Conservation (phyloP, 1,140 invertebrate genomes). For the Leptopilina boulardi region DNA sequence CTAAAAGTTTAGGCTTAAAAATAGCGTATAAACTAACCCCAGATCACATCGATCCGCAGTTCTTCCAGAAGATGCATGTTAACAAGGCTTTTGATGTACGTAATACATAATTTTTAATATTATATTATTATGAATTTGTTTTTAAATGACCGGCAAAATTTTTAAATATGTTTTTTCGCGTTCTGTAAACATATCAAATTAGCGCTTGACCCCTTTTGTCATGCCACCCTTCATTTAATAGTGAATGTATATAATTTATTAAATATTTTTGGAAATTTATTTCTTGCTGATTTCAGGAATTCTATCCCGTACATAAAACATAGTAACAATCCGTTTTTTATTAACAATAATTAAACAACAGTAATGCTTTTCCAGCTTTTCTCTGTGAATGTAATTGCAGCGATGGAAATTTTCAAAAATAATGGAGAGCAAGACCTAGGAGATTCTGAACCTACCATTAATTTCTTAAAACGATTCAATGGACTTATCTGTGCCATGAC, state of each 20-base stretch:
- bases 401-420: slow-evolving; percentile 35
- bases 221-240: too few species aligned
- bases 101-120: too few species aligned
- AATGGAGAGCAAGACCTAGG: slow-evolving; percentile 7
- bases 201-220: too few species aligned
- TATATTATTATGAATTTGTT: too few species aligned
- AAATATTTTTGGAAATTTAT: too few species aligned
- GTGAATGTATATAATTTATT: too few species aligned
- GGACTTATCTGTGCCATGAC: slow-evolving; percentile 36
- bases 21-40: slow-evolving; percentile 21
- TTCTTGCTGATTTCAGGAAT: background rate
- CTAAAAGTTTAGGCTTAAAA: slow-evolving; percentile 3
- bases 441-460: slow-evolving; percentile 33
- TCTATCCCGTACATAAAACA: background rate
- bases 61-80: too few species aligned
- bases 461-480: slow-evolving; percentile 35
- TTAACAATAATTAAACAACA: background rate
- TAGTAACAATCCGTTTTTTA: background rate
- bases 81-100: too few species aligned
- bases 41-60: slow-evolving; percentile 20
- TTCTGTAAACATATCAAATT: too few species aligned
- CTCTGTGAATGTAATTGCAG: slow-evolving; percentile 27
- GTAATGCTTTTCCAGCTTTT: slow-evolving; percentile 33
- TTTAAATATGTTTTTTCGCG: too few species aligned
- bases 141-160: too few species aligned